Percentiles rank a stretch among this genome's conserved stretches.
Conservation (phyloP, 2,113 vertebrate species). For the Zosterops pallidus region DNA sequence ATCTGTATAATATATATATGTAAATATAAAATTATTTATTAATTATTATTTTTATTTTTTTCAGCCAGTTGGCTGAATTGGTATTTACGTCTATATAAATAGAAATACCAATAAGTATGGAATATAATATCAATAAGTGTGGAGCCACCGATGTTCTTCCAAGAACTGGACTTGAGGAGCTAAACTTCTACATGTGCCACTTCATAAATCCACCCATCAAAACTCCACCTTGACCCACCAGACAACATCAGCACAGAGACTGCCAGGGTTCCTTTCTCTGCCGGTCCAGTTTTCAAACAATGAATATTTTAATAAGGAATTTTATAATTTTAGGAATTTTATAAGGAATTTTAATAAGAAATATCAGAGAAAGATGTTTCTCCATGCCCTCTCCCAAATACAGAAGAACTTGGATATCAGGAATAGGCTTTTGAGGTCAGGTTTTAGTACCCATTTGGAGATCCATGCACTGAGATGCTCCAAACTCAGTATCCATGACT, state of each 20-base stretch:
- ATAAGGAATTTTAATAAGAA: not conserved
- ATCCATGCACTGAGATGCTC: too few relatives aligned
- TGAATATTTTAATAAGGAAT: not conserved
- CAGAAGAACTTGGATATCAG: not conserved
- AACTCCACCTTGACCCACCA: not conserved
- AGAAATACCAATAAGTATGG: not conserved
- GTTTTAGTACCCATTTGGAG: too few relatives aligned
- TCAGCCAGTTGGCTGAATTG: not conserved
- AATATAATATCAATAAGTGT: not conserved
- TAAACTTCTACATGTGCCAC: accelerated
- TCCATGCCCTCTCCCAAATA: not conserved
- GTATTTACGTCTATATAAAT: not conserved
- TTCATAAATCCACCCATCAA: not conserved
- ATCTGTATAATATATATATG: too few relatives aligned
- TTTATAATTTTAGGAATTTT: too few relatives aligned
- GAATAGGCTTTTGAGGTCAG: accelerated
- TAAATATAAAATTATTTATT: too few relatives aligned
- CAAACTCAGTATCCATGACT: too few relatives aligned
- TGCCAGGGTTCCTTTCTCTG: not conserved
- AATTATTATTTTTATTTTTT: too few relatives aligned
- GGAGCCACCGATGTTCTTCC: accelerated
- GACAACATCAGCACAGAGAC: not conserved
- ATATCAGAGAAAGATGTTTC: accelerated
- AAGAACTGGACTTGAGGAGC: not conserved
- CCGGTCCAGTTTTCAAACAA: not conserved